Percentiles rank a stretch among this genome's conserved stretches.
phyloP scores from a whole-genome alignment of 2,888 invertebrate genomes.

The Agrochola circellaris region DNA sequence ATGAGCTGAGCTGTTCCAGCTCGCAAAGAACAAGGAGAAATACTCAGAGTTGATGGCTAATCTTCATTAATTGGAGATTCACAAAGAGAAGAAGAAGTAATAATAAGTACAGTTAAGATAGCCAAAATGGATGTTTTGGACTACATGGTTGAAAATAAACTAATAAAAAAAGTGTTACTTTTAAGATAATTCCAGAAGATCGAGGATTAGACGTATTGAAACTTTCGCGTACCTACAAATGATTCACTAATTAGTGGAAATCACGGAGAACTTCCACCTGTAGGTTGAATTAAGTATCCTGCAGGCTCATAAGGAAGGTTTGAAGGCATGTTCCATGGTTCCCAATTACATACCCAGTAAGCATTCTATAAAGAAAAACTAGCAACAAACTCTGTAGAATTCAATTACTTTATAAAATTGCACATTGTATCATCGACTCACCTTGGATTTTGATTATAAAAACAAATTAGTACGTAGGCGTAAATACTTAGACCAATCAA shows the following conservation, averaged over 20 bases:
- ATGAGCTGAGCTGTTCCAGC: background rate
- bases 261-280: background rate
- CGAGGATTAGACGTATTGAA: background rate
- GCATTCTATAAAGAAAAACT: background rate
- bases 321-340: background rate
- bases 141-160: background rate
- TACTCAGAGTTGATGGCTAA: background rate
- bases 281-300: background rate
- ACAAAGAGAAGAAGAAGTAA: background rate
- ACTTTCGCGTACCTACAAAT: background rate
- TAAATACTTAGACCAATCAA: slow-evolving; percentile 26
- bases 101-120: background rate
- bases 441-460: slow-evolving; percentile 35
- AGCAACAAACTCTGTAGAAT: background rate
- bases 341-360: background rate
- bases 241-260: background rate
- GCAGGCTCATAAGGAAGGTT: background rate
- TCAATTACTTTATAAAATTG: background rate
- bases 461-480: slow-evolving; percentile 29
- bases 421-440: slow-evolving; percentile 23
- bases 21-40: background rate
- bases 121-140: background rate
- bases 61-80: background rate
- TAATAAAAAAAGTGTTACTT: background rate
- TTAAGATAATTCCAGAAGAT: background rate